phyloP scores from a whole-genome alignment of 2,113 vertebrate genomes.

The Microtus oregoni region DNA sequence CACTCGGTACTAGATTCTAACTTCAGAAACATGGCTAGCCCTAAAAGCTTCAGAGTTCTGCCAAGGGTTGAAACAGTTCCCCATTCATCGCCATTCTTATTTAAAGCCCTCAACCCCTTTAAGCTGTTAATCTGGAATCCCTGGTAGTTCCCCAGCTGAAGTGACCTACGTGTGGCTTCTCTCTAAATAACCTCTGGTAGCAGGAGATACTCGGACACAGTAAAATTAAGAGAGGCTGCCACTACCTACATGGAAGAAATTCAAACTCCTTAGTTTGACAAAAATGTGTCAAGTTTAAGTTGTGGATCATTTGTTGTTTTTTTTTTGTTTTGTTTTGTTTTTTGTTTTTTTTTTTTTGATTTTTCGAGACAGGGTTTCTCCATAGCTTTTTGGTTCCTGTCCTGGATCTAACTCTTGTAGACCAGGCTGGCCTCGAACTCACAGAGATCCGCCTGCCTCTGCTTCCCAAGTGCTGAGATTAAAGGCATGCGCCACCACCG shows the following conservation, averaged over 20 bases:
- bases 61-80: conserved; percentile 29
- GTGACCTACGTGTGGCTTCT: not conserved
- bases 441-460: too few species aligned
- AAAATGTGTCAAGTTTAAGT: not conserved
- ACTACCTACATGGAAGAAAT: not conserved
- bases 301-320: too few species aligned
- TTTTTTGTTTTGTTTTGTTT: too few species aligned
- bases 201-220: not conserved
- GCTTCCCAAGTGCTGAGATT: too few species aligned
- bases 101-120: not conserved
- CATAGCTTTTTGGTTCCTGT: too few species aligned
- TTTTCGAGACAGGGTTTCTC: too few species aligned
- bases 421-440: too few species aligned
- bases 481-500: too few species aligned
- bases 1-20: not conserved
- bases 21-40: not conserved
- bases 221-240: conserved; percentile 7
- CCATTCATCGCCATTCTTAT: not conserved
- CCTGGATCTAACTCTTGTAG: too few species aligned
- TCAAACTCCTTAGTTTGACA: not conserved
- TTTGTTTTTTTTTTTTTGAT: too few species aligned
- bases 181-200: not conserved
- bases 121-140: not conserved
- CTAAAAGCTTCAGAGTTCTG: conserved; percentile 15
- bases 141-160: not conserved